phyloP scores from a whole-genome alignment of 2,797 vertebrate species.

The Sardinella longiceps region DNA sequence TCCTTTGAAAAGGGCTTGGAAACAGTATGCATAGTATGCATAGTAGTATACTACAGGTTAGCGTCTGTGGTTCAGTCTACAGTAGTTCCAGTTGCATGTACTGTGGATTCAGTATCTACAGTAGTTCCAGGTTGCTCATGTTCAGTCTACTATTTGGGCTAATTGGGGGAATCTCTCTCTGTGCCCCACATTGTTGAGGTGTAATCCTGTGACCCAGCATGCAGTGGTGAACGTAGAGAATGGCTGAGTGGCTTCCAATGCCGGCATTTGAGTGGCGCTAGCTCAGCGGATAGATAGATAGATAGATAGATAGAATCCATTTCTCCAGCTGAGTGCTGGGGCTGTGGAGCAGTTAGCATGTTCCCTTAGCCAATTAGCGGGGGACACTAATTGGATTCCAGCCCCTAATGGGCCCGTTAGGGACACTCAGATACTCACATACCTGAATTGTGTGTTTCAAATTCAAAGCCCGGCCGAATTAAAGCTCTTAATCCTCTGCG shows the following conservation, averaged over 20 bases:
- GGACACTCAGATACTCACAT: neutral
- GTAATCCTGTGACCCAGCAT: neutral
- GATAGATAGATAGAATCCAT: no score
- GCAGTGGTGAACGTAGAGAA: neutral
- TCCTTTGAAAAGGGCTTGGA: neutral
- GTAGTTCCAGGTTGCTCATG: no score
- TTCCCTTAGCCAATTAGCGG: neutral
- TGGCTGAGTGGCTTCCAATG: neutral
- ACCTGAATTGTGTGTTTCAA: slow-evolving; percentile 24
- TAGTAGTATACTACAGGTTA: no score
- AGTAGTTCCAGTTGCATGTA: no score
- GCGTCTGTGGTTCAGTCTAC: no score
- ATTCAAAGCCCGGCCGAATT: neutral
- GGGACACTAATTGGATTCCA: slow-evolving; percentile 10
- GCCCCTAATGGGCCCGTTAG: neutral
- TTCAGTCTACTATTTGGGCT: neutral
- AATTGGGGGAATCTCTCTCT: neutral
- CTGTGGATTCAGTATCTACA: no score
- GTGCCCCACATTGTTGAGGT: slow-evolving; percentile 6
- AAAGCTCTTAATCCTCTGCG: neutral
- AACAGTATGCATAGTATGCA: neutral
- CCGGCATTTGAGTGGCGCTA: neutral
- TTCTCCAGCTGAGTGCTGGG: neutral
- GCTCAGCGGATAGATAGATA: no score
- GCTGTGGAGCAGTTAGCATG: neutral